Evolutionary conservation across 1,140 invertebrate species (phyloP).

Genomic region (Drosophila nasuta): DNA sequence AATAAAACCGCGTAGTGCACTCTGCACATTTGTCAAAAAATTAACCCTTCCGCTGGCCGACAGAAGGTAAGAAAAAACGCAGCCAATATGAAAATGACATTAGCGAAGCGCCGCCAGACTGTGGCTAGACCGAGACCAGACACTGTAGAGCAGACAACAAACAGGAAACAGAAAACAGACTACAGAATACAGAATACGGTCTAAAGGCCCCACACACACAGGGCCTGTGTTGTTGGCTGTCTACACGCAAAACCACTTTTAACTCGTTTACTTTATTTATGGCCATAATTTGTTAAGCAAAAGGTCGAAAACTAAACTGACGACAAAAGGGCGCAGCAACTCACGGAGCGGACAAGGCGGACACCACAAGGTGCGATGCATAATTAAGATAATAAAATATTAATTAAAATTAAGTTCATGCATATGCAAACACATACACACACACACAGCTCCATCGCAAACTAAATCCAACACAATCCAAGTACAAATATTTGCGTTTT

Average conservation of each 20-base stretch:
- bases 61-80: slow-evolving; percentile 29
- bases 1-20: slow-evolving; percentile 46
- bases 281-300: slow-evolving; percentile 82
- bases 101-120: slow-evolving; percentile 71
- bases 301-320: slow-evolving; percentile 78
- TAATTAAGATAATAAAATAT: slow-evolving; percentile 85
- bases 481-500: slow-evolving; percentile 69
- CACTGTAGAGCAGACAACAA: slow-evolving; percentile 31
- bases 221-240: slow-evolving; percentile 58
- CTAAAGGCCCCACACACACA: slow-evolving; percentile 3
- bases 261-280: slow-evolving; percentile 85
- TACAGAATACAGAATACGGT: slow-evolving; percentile 10
- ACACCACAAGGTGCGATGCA: slow-evolving; percentile 78
- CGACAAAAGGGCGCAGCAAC: slow-evolving; percentile 72
- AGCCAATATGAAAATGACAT: slow-evolving; percentile 71
- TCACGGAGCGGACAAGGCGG: slow-evolving; percentile 16
- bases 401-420: slow-evolving; percentile 83
- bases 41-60: slow-evolving; percentile 58
- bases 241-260: slow-evolving; percentile 85
- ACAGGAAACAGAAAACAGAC: slow-evolving; percentile 8
- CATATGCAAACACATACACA: slow-evolving; percentile 69
- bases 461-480: slow-evolving; percentile 20
- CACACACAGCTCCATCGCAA: not conserved
- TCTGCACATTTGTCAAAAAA: slow-evolving; percentile 59
- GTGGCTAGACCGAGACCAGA: slow-evolving; percentile 63